Conservation (phyloP, 1,140 invertebrate species). For the Papilio xuthus region DNA sequence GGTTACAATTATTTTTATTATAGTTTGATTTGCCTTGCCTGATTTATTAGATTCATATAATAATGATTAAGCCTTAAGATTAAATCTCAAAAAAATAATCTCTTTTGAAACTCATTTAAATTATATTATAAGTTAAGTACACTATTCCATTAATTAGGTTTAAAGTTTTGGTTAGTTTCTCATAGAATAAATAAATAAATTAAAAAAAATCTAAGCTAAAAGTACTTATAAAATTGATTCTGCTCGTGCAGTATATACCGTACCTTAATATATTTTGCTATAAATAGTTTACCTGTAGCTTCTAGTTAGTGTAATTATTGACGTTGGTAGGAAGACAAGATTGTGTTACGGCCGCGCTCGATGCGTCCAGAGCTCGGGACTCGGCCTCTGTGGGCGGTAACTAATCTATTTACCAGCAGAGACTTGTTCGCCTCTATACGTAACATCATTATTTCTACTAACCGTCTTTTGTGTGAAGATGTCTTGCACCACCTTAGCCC, state of each 20-base stretch:
- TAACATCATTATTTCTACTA: neutral
- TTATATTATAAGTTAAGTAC: too few species aligned
- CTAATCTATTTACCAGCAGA: constrained; percentile 6
- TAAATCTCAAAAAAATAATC: too few species aligned
- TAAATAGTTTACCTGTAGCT: constrained; percentile 10
- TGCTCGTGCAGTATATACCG: neutral
- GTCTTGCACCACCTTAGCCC: neutral
- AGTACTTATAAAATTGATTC: too few species aligned
- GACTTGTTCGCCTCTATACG: neutral
- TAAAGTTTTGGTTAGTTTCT: too few species aligned
- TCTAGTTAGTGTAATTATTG: constrained; percentile 13
- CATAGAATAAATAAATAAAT: too few species aligned
- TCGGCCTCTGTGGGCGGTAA: neutral
- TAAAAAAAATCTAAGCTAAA: too few species aligned
- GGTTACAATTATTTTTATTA: too few species aligned
- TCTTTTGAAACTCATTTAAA: too few species aligned
- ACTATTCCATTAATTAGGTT: too few species aligned
- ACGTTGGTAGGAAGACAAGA: neutral
- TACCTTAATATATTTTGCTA: neutral
- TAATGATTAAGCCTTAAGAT: too few species aligned
- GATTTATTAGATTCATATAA: too few species aligned
- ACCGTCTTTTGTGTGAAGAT: neutral
- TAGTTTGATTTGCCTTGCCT: too few species aligned
- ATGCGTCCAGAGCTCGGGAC: constrained; percentile 20
- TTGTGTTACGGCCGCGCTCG: neutral